Evolutionary conservation across 2,888 invertebrate species (phyloP).

Genomic region (Endomychus coccineus): DNA sequence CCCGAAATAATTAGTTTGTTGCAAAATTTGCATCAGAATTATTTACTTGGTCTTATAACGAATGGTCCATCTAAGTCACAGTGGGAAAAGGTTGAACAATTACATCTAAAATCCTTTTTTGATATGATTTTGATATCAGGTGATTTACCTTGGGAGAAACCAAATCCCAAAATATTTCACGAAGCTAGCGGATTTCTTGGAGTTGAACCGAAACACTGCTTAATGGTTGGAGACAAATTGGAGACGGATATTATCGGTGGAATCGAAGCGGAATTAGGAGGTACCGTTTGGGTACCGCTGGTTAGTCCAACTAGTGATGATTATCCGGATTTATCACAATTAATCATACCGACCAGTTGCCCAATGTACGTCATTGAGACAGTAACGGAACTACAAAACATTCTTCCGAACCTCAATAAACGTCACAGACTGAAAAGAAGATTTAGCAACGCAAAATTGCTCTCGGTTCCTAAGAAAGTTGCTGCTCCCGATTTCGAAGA

Average conservation of each 20-base stretch:
- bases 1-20: slow-evolving; percentile 64
- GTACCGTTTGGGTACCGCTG: slow-evolving; percentile 74
- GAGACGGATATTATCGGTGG: slow-evolving; percentile 85
- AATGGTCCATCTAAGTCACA: slow-evolving; percentile 82
- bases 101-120: slow-evolving; percentile 64
- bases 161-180: slow-evolving; percentile 72
- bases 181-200: slow-evolving; percentile 70
- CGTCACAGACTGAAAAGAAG: slow-evolving; percentile 26
- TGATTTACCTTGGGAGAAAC: slow-evolving; percentile 82
- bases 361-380: slow-evolving; percentile 62
- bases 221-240: slow-evolving; percentile 83
- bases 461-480: slow-evolving; percentile 18
- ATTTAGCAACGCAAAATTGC: slow-evolving; percentile 5
- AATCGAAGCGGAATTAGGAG: slow-evolving; percentile 61
- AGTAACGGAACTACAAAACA: slow-evolving; percentile 55
- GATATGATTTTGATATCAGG: slow-evolving; percentile 76
- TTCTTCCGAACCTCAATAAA: slow-evolving; percentile 47
- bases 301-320: slow-evolving; percentile 39
- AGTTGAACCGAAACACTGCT: slow-evolving; percentile 66
- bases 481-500: slow-evolving; percentile 39
- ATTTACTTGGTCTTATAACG: slow-evolving; percentile 72
- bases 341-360: no score
- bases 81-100: slow-evolving; percentile 77
- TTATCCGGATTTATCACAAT: slow-evolving; percentile 34
- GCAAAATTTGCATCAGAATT: slow-evolving; percentile 62